Evolutionary conservation across 2,888 invertebrate species (phyloP), one percentile per base, ranked within the genome.

Genomic region (Nipponacmea schrenckii): DNA sequence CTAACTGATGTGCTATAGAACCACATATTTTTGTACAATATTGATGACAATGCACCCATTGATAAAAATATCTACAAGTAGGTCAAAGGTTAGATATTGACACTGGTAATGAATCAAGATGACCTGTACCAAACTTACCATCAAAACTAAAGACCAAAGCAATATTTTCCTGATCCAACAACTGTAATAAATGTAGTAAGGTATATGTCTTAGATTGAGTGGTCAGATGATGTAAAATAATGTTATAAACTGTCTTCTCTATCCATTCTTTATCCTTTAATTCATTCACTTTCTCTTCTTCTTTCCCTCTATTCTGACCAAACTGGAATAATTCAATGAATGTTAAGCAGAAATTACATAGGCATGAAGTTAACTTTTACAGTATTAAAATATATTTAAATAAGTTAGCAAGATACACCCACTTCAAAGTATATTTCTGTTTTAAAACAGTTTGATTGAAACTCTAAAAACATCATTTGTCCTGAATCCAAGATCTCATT

Each of bases 111-210:
- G 5, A 56, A 56, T 56, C 20, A 17, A 17, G 31, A 31, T 31
- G 5, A 5, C 31, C 3, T 31, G 31, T 31, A 31, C 31, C 2
- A 62, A 80, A 62, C 74, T 72, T 74, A 85, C 86, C 84, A 75
- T 83, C 82, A 78, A 81, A 81, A 64, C 80, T 81, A 71, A 85
- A 85, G 20, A 84, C 78, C 7, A 84, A 80, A 15, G 82, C 80
- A 39, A 85, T 81, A 72, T 83, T 85, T 39, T 83, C 82, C 24
- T 79, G 77, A 67, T 84, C 83, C 7, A 86, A 76, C 39, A 84
- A 77, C 45, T 77, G 76, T 39, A 86, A 76, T 7, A 85, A 76
- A 65, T 81, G 80, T 27, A 79, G 72, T 10, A 83, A 79, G 31
- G 82, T 78, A 70, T 83, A 82, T 24, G 80, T 69, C 68, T 77